phyloP scores from a whole-genome alignment of 2,888 invertebrate species.

The Schrankia costaestrigalis region DNA sequence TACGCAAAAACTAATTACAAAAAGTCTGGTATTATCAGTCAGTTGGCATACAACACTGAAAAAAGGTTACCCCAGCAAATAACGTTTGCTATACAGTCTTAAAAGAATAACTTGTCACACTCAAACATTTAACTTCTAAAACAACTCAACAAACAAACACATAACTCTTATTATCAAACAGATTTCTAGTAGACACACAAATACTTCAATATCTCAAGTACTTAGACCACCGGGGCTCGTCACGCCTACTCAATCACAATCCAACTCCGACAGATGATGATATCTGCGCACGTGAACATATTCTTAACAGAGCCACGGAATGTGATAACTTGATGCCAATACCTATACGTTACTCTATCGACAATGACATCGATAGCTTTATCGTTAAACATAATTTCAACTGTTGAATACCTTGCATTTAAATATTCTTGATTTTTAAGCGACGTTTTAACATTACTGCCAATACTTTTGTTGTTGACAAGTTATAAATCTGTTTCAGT shows the following conservation, averaged over 20 bases:
- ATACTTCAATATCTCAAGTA: slow-evolving; percentile 23
- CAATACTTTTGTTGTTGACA: slow-evolving; percentile 13
- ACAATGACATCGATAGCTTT: slow-evolving; percentile 29
- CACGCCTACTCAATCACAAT: slow-evolving; percentile 44
- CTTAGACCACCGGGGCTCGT: slow-evolving; percentile 35
- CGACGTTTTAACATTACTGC: slow-evolving; percentile 10
- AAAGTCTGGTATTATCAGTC: no score
- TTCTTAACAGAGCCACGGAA: slow-evolving; percentile 39
- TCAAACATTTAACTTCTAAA: no score
- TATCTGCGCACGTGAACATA: slow-evolving; percentile 40
- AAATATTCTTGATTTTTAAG: slow-evolving; percentile 27
- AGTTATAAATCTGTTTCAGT: slow-evolving; percentile 12
- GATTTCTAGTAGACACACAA: no score
- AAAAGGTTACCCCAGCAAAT: no score
- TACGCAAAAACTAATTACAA: no score
- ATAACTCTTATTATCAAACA: no score
- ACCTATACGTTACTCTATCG: slow-evolving; percentile 31
- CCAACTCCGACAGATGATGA: slow-evolving; percentile 31
- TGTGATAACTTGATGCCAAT: slow-evolving; percentile 44
- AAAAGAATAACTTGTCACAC: no score
- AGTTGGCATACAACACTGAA: no score
- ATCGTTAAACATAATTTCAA: slow-evolving; percentile 22
- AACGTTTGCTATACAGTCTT: no score
- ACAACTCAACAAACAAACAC: no score
- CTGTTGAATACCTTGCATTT: slow-evolving; percentile 23